Percentiles rank a stretch among this genome's conserved stretches.
phyloP scores from a whole-genome alignment of 1,140 invertebrate species.

The Sipha flava region DNA sequence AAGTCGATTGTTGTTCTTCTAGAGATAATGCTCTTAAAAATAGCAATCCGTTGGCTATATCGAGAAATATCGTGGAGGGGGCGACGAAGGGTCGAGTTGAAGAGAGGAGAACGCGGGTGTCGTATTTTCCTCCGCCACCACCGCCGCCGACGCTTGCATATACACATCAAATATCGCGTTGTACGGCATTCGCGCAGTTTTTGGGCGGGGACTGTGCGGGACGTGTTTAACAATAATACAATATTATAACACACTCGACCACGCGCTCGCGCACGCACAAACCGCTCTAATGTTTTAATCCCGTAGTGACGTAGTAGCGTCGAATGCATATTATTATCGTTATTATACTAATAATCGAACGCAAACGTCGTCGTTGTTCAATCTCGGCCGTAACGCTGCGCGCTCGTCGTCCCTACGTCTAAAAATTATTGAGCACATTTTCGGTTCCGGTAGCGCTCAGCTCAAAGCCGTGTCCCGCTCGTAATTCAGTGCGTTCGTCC shows the following conservation, averaged over 20 bases:
- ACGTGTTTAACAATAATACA: background rate
- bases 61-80: background rate
- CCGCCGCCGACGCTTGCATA: too few relatives aligned
- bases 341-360: too few relatives aligned
- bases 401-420: too few relatives aligned
- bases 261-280: background rate
- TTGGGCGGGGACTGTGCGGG: background rate
- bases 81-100: background rate
- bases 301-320: background rate
- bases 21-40: background rate
- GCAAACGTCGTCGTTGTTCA: too few relatives aligned
- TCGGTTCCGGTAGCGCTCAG: too few relatives aligned
- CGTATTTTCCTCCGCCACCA: too few relatives aligned
- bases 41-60: background rate
- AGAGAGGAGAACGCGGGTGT: background rate
- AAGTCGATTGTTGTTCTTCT: background rate
- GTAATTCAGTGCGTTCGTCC: too few relatives aligned
- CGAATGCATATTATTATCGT: too few relatives aligned
- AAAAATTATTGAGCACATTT: too few relatives aligned
- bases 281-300: background rate
- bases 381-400: too few relatives aligned
- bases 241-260: too few relatives aligned
- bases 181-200: background rate
- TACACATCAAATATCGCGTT: background rate
- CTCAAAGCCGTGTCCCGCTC: too few relatives aligned